These are phyloP conservation scores for Erebia palarica DNA, from an alignment of 2,888 invertebrate species.

Conservation along the genomic window DNA sequence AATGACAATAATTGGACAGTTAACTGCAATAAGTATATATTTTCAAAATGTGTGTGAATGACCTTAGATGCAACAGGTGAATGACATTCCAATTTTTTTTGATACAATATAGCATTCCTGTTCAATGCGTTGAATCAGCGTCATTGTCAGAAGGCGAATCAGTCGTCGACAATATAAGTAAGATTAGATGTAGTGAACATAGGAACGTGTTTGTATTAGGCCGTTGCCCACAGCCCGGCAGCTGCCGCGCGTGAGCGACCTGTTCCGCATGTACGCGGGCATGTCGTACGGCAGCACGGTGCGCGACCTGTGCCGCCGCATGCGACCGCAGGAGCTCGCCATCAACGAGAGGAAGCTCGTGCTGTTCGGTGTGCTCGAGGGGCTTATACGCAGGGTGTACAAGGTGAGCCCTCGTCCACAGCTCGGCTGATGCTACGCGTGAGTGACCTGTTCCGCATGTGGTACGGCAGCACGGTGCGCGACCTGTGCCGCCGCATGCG, in stretches of 20 bases:
- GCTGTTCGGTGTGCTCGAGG: conserved; percentile 93
- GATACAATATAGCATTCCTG: too few relatives aligned
- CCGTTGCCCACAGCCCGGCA: conserved; percentile 79
- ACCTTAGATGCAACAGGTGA: too few relatives aligned
- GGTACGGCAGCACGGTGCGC: conserved; percentile 88
- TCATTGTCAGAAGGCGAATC: too few relatives aligned
- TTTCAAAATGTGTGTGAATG: too few relatives aligned
- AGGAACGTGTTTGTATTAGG: background rate
- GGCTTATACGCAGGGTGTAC: conserved; percentile 90
- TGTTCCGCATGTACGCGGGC: conserved; percentile 88
- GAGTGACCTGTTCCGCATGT: conserved; percentile 88
- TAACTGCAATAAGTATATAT: too few relatives aligned
- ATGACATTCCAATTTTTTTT: too few relatives aligned
- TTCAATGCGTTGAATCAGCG: too few relatives aligned
- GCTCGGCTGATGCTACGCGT: conserved; percentile 85
- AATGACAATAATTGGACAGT: too few relatives aligned
- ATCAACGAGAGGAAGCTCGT: conserved; percentile 92
- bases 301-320: conserved; percentile 87
- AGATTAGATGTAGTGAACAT: background rate
- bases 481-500: conserved; percentile 89
- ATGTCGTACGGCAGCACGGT: conserved; percentile 90
- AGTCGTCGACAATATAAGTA: too few relatives aligned
- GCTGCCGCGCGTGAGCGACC: conserved; percentile 85
- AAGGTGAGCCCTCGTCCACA: conserved; percentile 81
- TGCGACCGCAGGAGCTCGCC: conserved; percentile 87